Base-by-base conservation (phyloP, 2,797 vertebrate genomes). In the Discoglossus pictus region DNA sequence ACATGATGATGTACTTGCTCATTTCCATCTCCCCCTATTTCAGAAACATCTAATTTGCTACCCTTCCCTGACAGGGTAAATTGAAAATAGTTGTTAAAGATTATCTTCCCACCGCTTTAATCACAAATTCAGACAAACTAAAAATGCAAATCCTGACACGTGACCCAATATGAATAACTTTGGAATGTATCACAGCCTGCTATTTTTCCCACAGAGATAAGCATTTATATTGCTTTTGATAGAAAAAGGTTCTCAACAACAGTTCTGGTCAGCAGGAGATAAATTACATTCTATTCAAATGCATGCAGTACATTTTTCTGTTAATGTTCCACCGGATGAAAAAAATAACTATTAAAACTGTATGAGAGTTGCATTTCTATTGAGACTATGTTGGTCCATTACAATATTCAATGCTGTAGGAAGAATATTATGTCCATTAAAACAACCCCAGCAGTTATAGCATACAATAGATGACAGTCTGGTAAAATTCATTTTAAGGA, bases 181-280 rank as follows among this genome's bases (percentile, higher is more conserved):
- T 75, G 68, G 72, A 68, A 50, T 73, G 80, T 85, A 82, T 80
- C 78, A 75, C 74, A 66, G 72, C 72, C 78, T 13, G 0, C 51
- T 50, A 60, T 35, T 75, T 75, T 75, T 72, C 76, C 74, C 48
- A 60, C 62, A 31, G 73, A 73, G 67, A 66, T 20, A 75, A 69
- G 69, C n/a, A 4, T 75, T 82, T 75, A 25, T 0, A 12, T 60
- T 63, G 63, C 58, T 61, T 76, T 7, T 2, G 71, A 80, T 59
- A 20, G 35, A 73, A 62, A n/a, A 35, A 16, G 58, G 48, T 35
- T 74, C 79, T 68, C 48, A 65, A 79, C 18, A 1, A 74, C 64
- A 31, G 66, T 70, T 81, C 66, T 76, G 62, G 74, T 70, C 42
- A 40, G 68, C 13, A 24, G 68, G 74, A 78, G 67, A 74, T 40